Evolutionary conservation across 2,113 vertebrate species (phyloP).

Genomic region (Saiga tatarica): DNA sequence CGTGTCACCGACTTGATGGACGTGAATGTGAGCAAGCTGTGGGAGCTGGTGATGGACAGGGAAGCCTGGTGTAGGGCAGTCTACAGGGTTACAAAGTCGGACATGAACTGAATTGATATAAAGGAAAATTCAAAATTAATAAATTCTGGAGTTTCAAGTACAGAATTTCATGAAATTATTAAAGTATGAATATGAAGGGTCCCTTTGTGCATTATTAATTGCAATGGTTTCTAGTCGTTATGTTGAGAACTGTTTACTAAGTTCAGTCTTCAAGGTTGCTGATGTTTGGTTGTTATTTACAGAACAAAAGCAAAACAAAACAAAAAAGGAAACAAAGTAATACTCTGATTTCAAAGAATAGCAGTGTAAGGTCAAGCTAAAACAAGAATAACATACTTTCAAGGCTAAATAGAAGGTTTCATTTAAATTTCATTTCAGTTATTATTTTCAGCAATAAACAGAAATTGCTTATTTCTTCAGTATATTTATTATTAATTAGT

Average conservation of each 20-base stretch:
- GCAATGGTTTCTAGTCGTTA: neutral
- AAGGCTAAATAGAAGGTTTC: neutral
- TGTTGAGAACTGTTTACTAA: neutral
- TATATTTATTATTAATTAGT: conserved; percentile 3
- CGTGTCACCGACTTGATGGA: accelerated
- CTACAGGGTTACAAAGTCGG: neutral
- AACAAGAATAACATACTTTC: neutral
- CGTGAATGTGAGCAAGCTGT: neutral
- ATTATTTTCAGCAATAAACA: neutral
- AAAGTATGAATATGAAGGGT: neutral
- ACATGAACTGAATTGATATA: neutral
- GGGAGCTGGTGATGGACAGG: neutral
- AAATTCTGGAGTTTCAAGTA: neutral
- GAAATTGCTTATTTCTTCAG: neutral
- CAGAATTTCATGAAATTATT: neutral
- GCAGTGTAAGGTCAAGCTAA: neutral
- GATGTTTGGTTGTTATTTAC: neutral
- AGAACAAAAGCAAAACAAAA: conserved; percentile 20
- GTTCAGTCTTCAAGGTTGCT: neutral
- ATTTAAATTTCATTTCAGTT: conserved; percentile 17
- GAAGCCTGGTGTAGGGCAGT: neutral
- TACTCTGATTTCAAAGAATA: neutral
- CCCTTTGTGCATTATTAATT: neutral
- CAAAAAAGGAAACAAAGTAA: neutral
- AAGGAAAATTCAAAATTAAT: conserved; percentile 43